A percentile compares a stretch with the other conserved stretches of the same genome.
Conservation (phyloP, 2,113 vertebrate genomes). For the Pachyramphus minor region DNA sequence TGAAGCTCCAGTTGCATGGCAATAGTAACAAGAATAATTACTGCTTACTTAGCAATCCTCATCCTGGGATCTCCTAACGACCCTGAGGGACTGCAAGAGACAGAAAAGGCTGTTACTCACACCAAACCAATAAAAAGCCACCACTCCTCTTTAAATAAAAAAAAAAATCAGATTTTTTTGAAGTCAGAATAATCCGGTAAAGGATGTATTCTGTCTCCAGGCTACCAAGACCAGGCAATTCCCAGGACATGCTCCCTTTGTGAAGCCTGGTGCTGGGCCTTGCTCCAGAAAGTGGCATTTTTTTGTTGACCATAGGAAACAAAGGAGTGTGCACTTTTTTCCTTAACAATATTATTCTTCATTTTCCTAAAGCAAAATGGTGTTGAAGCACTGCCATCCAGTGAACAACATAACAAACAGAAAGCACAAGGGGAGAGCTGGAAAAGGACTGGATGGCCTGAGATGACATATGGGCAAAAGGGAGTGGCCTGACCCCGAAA, state of each 20-base stretch:
- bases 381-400: background rate
- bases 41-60: background rate
- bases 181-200: background rate
- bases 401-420: background rate
- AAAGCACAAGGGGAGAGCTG: background rate
- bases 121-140: background rate
- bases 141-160: background rate
- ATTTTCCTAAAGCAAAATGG: background rate
- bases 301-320: background rate
- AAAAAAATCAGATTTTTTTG: background rate
- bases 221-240: background rate
- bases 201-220: background rate
- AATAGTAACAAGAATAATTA: background rate
- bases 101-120: background rate
- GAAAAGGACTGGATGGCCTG: background rate
- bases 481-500: background rate
- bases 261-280: background rate
- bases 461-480: background rate
- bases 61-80: rapidly evolving
- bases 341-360: background rate
- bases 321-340: background rate
- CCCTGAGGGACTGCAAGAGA: background rate
- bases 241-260: background rate
- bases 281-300: background rate
- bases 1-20: background rate